Evolutionary conservation across 2,113 vertebrate genomes (phyloP).

Genomic region (Myiagra hebetior): DNA sequence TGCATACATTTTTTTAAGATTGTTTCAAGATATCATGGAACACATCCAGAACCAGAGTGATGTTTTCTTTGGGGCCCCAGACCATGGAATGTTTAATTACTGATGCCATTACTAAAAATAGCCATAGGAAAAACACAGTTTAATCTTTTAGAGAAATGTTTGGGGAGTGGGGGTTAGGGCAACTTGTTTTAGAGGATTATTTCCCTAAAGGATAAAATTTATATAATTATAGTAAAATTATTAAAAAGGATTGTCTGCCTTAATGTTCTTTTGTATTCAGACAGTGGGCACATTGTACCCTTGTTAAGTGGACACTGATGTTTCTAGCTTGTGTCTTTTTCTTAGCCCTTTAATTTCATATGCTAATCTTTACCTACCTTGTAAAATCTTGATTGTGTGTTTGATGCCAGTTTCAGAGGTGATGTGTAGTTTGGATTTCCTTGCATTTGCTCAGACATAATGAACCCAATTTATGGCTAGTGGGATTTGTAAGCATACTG

Average conservation of each 20-base stretch:
- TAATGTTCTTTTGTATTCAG: conserved; percentile 45
- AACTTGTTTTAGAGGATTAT: conserved; percentile 20
- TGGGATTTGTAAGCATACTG: not conserved
- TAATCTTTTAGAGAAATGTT: conserved; percentile 28
- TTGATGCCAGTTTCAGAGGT: conserved; percentile 35
- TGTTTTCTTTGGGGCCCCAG: conserved; percentile 45
- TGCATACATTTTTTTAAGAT: conserved; percentile 17
- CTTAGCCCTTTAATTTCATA: conserved; percentile 18
- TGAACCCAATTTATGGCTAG: not conserved
- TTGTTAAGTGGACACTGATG: not conserved
- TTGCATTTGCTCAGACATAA: not conserved
- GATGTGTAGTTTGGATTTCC: conserved; percentile 31
- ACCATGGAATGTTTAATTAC: conserved; percentile 26
- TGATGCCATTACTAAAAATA: conserved; percentile 50
- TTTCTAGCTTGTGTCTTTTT: conserved; percentile 41
- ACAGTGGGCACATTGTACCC: not conserved
- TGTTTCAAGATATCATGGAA: conserved; percentile 7
- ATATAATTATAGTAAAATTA: conserved; percentile 50
- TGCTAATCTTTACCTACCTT: not conserved
- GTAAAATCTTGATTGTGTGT: conserved; percentile 55
- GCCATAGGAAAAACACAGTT: conserved; percentile 14
- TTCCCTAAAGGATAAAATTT: conserved; percentile 44
- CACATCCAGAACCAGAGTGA: not conserved
- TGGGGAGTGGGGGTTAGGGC: not conserved
- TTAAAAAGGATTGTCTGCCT: conserved; percentile 5